A percentile compares a stretch with the other conserved stretches of the same genome.
phyloP scores from a whole-genome alignment of 2,888 invertebrate species.

The Protophormia terraenovae region DNA sequence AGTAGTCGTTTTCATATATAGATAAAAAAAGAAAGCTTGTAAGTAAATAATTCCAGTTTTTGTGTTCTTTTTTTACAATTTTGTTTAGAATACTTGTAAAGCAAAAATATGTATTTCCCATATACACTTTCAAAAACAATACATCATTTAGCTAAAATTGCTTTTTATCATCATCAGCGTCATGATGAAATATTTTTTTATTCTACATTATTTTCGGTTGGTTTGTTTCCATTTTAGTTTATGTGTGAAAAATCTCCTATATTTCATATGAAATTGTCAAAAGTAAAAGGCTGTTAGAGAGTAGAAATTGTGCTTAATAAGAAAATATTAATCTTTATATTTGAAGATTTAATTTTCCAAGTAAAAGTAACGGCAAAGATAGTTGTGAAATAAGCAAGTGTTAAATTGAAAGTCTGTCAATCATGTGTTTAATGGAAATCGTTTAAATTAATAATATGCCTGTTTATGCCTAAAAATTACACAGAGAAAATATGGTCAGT shows the following conservation, averaged over 20 bases:
- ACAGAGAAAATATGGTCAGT: too few relatives aligned
- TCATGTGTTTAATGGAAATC: too few relatives aligned
- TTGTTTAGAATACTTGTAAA: not conserved
- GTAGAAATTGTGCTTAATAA: not conserved
- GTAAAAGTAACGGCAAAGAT: too few relatives aligned
- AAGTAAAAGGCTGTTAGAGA: not conserved
- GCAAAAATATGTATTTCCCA: not conserved
- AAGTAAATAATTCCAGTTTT: constrained; percentile 4
- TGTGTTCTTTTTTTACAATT: not conserved
- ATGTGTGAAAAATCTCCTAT: not conserved
- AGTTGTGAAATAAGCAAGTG: too few relatives aligned
- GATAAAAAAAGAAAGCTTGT: constrained; percentile 21
- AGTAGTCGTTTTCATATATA: not conserved
- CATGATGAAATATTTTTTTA: not conserved
- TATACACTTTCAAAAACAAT: constrained; percentile 16
- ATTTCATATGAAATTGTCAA: not conserved
- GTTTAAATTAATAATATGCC: too few relatives aligned
- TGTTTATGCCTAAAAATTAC: too few relatives aligned
- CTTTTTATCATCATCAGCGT: not conserved
- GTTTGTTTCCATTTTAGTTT: not conserved
- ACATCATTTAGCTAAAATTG: not conserved
- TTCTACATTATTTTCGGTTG: not conserved
- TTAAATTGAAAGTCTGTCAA: too few relatives aligned
- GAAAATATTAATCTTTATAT: not conserved
- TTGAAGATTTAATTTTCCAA: too few relatives aligned